phyloP scores from a whole-genome alignment of 2,888 invertebrate genomes.

The Amphimallon solstitiale region DNA sequence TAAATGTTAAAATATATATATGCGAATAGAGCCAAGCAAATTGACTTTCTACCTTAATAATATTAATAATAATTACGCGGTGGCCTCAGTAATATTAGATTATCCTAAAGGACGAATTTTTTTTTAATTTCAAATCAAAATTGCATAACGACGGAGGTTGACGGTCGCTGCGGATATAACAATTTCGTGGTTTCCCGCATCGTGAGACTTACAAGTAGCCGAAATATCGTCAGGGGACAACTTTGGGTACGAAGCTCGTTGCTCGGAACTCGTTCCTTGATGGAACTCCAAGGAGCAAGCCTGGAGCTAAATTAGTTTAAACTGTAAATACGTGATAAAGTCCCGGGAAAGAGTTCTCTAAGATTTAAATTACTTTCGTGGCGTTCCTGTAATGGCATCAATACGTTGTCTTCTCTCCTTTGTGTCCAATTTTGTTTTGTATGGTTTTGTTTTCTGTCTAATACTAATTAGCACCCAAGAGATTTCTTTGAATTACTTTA shows the following conservation, averaged over 20 bases:
- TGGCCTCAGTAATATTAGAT: no score
- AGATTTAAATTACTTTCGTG: constrained; percentile 16
- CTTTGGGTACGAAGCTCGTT: constrained; percentile 1
- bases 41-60: no score
- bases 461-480: no score
- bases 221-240: constrained; percentile 15
- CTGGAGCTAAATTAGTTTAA: constrained; percentile 27
- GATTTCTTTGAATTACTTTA: no score
- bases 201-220: constrained; percentile 13
- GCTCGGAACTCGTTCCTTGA: background rate
- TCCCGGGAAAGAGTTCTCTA: background rate
- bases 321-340: constrained; percentile 29
- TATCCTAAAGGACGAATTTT: no score
- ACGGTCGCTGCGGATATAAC: constrained; percentile 7
- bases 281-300: background rate
- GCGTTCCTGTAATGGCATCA: background rate
- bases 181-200: constrained; percentile 20
- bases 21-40: no score
- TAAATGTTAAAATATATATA: no score
- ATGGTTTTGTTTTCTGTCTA: background rate
- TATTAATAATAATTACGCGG: no score
- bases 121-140: no score
- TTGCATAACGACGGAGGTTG: no score
- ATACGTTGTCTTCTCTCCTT: background rate
- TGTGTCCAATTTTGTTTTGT: background rate